phyloP scores from a whole-genome alignment of 2,113 vertebrate species.

The Nothoprocta pentlandii region DNA sequence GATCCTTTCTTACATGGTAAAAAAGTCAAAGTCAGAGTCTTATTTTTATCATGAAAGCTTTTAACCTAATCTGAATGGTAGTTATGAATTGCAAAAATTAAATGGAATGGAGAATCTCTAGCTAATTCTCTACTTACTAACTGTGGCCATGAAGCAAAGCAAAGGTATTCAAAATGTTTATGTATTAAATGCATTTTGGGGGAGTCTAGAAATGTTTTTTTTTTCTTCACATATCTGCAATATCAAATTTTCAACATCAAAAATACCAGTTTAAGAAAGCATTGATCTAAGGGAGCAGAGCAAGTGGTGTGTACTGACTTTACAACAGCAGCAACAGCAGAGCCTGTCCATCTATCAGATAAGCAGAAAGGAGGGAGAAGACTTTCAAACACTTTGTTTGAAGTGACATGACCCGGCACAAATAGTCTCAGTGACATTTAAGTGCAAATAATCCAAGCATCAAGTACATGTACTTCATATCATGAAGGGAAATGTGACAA shows the following conservation, averaged over 20 bases:
- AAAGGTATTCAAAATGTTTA: neutral
- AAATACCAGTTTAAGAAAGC: neutral
- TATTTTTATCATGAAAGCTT: neutral
- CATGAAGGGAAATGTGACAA: neutral
- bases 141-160: neutral
- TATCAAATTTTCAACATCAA: neutral
- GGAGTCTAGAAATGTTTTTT: neutral
- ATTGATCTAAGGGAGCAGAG: neutral
- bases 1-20: neutral
- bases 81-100: neutral
- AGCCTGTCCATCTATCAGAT: neutral
- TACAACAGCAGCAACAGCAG: neutral
- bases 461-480: neutral
- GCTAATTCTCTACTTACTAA: neutral
- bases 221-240: neutral
- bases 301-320: neutral
- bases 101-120: neutral
- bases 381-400: neutral
- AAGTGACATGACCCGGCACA: slow-evolving; percentile 11
- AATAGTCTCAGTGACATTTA: slow-evolving; percentile 20
- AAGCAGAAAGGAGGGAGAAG: neutral
- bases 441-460: slow-evolving; percentile 9
- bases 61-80: neutral
- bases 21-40: neutral
- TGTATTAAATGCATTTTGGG: neutral